phyloP scores from a whole-genome alignment of 1,140 invertebrate genomes.

The Pseudomyrmex cubaensis region DNA sequence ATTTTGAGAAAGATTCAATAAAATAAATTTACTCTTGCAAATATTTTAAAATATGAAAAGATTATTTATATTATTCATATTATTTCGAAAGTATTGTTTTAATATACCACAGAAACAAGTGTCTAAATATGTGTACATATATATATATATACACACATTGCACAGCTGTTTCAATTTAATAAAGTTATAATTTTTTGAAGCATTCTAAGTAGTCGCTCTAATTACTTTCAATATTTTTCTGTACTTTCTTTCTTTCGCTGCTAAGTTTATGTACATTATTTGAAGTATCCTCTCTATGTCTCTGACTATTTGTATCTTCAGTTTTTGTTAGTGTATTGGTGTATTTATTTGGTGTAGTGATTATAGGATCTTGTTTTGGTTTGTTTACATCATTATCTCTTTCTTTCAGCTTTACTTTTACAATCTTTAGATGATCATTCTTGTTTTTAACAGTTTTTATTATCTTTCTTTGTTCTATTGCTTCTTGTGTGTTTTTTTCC shows the following conservation, averaged over 20 bases:
- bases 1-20: constrained; percentile 68
- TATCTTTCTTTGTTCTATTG: constrained; percentile 7
- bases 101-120: constrained; percentile 69
- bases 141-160: constrained; percentile 68
- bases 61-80: constrained; percentile 12
- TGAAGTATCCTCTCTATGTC: constrained; percentile 3
- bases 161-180: constrained; percentile 33
- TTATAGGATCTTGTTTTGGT: constrained; percentile 1
- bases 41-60: constrained; percentile 62
- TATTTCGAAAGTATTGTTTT: too few relatives aligned
- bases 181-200: constrained; percentile 22
- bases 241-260: constrained; percentile 2
- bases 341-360: constrained; percentile 30
- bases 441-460: constrained; percentile 20
- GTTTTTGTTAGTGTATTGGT: not conserved
- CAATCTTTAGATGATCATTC: not conserved
- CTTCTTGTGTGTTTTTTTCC: not conserved
- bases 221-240: constrained; percentile 43
- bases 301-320: constrained; percentile 42
- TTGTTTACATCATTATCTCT: constrained; percentile 21
- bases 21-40: constrained; percentile 74
- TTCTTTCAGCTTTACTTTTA: not conserved
- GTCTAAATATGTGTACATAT: constrained; percentile 53
- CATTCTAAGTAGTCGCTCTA: constrained; percentile 8
- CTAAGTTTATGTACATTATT: constrained; percentile 33